A percentile compares a stretch with the other conserved stretches of the same genome.
Evolutionary conservation across 2,888 invertebrate genomes (phyloP).

Genomic region (Nemapogon koenigi): DNA sequence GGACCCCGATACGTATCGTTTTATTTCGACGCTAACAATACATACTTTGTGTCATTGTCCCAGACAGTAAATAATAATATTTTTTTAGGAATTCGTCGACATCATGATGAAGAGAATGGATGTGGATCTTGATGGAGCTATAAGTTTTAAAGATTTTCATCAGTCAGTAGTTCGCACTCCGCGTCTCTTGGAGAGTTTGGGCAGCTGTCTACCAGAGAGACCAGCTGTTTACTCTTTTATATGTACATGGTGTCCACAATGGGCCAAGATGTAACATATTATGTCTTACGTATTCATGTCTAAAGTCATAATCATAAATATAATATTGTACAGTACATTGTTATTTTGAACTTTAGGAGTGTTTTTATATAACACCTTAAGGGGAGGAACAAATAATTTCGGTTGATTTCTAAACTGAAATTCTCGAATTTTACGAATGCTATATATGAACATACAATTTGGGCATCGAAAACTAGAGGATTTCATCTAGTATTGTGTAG

Average conservation of each 20-base stretch:
- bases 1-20: background rate
- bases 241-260: slow-evolving; percentile 48
- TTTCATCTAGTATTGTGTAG: too few relatives aligned
- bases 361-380: too few relatives aligned
- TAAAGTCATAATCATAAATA: too few relatives aligned
- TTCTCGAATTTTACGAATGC: too few relatives aligned
- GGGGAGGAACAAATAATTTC: too few relatives aligned
- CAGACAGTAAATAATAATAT: background rate
- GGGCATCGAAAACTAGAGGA: too few relatives aligned
- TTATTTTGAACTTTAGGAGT: too few relatives aligned
- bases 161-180: slow-evolving; percentile 68
- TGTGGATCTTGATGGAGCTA: slow-evolving; percentile 73
- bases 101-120: slow-evolving; percentile 78
- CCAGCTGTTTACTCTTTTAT: slow-evolving; percentile 50
- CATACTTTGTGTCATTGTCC: background rate
- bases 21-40: background rate
- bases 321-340: too few relatives aligned
- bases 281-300: too few relatives aligned
- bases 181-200: slow-evolving; percentile 73
- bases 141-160: slow-evolving; percentile 72
- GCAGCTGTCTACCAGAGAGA: slow-evolving; percentile 73
- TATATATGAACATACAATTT: too few relatives aligned
- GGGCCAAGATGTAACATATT: slow-evolving; percentile 50
- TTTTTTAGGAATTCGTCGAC: slow-evolving; percentile 72
- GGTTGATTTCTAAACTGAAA: too few relatives aligned